phyloP scores from a whole-genome alignment of 2,888 invertebrate genomes.

The Drosophila falleni region DNA sequence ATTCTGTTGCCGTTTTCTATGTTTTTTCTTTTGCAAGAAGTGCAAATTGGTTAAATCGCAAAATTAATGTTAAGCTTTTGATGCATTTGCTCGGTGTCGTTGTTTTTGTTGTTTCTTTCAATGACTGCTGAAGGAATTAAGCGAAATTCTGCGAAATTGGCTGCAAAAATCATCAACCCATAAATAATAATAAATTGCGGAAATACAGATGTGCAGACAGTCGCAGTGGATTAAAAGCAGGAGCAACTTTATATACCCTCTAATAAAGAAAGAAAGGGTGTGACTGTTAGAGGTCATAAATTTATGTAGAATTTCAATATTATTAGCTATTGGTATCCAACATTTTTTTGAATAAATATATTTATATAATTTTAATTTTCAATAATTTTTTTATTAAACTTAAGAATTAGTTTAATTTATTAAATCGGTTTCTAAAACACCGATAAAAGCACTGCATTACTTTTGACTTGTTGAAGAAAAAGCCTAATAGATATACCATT shows the following conservation, averaged over 20 bases:
- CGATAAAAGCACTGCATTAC: too few species aligned
- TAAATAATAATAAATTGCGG: conserved; percentile 33
- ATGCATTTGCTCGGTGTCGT: too few species aligned
- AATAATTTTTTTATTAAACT: too few species aligned
- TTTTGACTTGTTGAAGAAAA: not conserved
- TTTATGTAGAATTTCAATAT: not conserved
- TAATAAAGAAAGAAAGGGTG: too few species aligned
- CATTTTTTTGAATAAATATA: too few species aligned
- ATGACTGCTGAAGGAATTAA: conserved; percentile 38
- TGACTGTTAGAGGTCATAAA: too few species aligned
- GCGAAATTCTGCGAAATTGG: conserved; percentile 10
- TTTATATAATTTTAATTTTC: too few species aligned
- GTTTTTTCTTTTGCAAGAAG: conserved; percentile 29
- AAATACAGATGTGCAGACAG: not conserved
- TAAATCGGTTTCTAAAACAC: too few species aligned
- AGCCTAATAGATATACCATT: not conserved
- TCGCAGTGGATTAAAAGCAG: not conserved
- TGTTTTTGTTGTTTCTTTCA: conserved; percentile 4
- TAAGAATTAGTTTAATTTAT: too few species aligned
- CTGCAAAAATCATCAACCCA: conserved; percentile 35
- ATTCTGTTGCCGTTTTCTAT: conserved; percentile 38
- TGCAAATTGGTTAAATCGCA: conserved; percentile 67
- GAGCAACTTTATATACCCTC: not conserved
- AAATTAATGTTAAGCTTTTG: conserved; percentile 46
- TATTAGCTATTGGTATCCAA: not conserved